Conservation (phyloP, 2,888 invertebrate species). For the Meteorus cinctellus region DNA sequence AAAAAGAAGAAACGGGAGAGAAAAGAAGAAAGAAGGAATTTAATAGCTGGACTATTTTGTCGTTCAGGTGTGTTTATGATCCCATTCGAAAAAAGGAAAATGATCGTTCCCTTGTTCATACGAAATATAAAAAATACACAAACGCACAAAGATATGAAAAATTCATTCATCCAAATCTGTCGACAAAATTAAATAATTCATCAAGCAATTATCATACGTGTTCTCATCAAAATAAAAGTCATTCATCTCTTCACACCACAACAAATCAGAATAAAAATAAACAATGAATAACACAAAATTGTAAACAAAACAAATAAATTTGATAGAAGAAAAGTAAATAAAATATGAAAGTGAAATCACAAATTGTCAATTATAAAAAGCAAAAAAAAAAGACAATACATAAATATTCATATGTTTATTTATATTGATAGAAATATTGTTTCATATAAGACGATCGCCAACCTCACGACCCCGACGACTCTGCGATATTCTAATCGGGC, state of each 20-base stretch:
- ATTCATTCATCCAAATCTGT: conserved; percentile 1
- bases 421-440: conserved; percentile 13
- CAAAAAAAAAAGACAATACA: not conserved
- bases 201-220: too few species aligned
- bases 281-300: not conserved
- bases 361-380: not conserved
- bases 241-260: not conserved
- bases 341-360: not conserved
- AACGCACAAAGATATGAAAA: not conserved
- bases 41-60: conserved; percentile 25
- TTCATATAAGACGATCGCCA: conserved; percentile 32
- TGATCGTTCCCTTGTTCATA: too few species aligned
- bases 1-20: not conserved
- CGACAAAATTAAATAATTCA: too few species aligned
- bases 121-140: too few species aligned
- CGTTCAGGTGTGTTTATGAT: not conserved
- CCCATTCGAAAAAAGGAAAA: too few species aligned
- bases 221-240: not conserved
- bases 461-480: conserved; percentile 41
- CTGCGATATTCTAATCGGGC: conserved; percentile 41
- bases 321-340: not conserved
- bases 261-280: not conserved
- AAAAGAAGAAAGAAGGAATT: not conserved
- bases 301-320: not conserved
- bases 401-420: conserved; percentile 3